Conservation (phyloP, 1,140 invertebrate species). For the Apocrypta bakeri region DNA sequence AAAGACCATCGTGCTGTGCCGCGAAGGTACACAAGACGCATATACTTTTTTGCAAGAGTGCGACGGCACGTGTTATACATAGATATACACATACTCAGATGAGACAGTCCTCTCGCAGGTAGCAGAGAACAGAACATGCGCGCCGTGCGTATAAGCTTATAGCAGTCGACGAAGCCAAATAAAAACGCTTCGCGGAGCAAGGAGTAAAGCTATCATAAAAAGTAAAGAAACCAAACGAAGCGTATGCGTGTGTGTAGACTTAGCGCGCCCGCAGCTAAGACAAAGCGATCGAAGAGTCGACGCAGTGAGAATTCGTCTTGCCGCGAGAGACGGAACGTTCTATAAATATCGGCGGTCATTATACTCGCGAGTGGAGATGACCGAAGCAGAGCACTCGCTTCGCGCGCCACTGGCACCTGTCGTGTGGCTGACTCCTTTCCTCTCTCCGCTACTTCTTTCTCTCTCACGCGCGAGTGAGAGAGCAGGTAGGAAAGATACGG, state of each 20-base stretch:
- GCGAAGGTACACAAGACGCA: too few relatives aligned
- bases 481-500: slow-evolving; percentile 27
- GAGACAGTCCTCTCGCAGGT: too few relatives aligned
- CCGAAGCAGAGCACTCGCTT: slow-evolving; percentile 34
- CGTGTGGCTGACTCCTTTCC: slow-evolving; percentile 64
- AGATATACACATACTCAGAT: too few relatives aligned
- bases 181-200: background rate
- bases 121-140: background rate
- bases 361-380: slow-evolving; percentile 45
- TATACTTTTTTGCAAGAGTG: too few relatives aligned
- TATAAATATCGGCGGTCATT: slow-evolving; percentile 69
- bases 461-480: background rate
- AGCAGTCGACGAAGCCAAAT: too few relatives aligned
- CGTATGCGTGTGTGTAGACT: background rate
- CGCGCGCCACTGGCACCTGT: slow-evolving; percentile 71
- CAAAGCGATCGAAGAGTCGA: background rate
- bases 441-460: background rate
- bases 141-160: background rate
- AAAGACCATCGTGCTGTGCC: background rate
- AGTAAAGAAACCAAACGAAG: background rate
- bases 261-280: background rate
- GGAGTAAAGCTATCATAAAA: background rate
- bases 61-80: too few relatives aligned
- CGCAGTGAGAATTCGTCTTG: background rate
- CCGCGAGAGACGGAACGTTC: slow-evolving; percentile 51